A percentile compares a stretch with the other conserved stretches of the same genome.
Conservation (phyloP, 1,140 invertebrate genomes). For the Zaprionus capensis region DNA sequence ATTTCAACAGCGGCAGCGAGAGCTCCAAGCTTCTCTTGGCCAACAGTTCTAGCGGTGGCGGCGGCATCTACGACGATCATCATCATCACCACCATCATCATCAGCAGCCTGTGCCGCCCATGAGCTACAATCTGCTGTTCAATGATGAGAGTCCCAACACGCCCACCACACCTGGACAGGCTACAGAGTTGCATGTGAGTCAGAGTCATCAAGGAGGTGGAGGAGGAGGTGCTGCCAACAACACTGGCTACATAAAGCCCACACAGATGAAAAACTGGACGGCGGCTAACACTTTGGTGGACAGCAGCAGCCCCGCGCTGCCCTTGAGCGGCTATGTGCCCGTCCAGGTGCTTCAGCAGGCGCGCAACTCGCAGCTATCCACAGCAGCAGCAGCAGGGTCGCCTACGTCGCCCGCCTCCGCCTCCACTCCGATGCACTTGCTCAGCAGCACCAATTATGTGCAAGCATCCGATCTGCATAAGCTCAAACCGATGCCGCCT, state of each 20-base stretch:
- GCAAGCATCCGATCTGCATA: constrained; percentile 66
- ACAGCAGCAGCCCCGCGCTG: constrained; percentile 17
- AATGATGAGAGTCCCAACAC: constrained; percentile 40
- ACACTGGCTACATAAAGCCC: constrained; percentile 64
- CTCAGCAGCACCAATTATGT: constrained; percentile 65
- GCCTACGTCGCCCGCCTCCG: constrained; percentile 5
- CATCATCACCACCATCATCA: constrained; percentile 10
- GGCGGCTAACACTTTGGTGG: constrained; percentile 39
- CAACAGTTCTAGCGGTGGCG: constrained; percentile 47
- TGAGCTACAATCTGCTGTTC: constrained; percentile 37
- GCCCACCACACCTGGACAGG: background rate
- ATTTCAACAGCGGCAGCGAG: constrained; percentile 67
- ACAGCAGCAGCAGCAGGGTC: background rate
- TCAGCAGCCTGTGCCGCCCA: constrained; percentile 19
- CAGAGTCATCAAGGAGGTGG: constrained; percentile 5
- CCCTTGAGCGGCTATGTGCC: constrained; percentile 66
- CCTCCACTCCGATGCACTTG: constrained; percentile 44
- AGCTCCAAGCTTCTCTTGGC: constrained; percentile 63
- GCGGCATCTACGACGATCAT: constrained; percentile 45
- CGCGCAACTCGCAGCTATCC: constrained; percentile 2
- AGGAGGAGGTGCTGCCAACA: background rate
- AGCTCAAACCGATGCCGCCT: constrained; percentile 49
- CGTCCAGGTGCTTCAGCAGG: constrained; percentile 50
- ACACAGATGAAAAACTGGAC: constrained; percentile 68
- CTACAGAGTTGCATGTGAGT: constrained; percentile 20